Evolutionary conservation across 2,888 invertebrate genomes (phyloP).

Genomic region (Cantharis flavilabris): DNA sequence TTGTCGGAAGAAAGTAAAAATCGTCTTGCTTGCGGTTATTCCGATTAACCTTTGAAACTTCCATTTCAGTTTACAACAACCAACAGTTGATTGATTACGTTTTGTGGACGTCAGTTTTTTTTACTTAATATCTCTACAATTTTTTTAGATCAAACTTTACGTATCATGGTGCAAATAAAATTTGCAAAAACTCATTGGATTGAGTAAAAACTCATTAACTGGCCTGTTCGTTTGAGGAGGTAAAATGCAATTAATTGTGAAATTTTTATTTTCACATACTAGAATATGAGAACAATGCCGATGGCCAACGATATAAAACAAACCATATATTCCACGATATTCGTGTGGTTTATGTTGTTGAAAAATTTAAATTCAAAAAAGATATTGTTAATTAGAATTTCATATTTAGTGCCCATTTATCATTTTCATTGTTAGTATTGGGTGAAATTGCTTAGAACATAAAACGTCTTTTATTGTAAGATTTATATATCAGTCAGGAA

Average conservation of each 20-base stretch:
- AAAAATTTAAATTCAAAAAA: neutral
- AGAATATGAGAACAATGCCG: neutral
- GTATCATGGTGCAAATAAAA: neutral
- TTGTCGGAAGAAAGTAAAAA: constrained; percentile 24
- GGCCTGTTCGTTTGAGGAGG: too few species aligned
- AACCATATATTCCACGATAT: neutral
- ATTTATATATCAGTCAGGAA: neutral
- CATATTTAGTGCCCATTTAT: neutral
- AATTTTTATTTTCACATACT: neutral
- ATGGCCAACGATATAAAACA: neutral
- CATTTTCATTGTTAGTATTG: neutral
- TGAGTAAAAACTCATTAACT: neutral
- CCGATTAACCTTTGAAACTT: neutral
- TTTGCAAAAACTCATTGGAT: neutral
- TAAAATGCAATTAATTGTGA: too few species aligned
- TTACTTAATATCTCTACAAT: neutral
- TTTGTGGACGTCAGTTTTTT: neutral
- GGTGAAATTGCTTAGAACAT: neutral
- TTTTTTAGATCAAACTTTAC: neutral
- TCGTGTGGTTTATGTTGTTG: neutral
- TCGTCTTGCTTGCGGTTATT: constrained; percentile 9
- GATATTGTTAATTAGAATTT: neutral
- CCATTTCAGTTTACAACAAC: neutral
- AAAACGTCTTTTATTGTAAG: neutral
- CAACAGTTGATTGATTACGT: neutral